Conservation (phyloP, 2,113 vertebrate species). For the Stercorarius parasiticus region DNA sequence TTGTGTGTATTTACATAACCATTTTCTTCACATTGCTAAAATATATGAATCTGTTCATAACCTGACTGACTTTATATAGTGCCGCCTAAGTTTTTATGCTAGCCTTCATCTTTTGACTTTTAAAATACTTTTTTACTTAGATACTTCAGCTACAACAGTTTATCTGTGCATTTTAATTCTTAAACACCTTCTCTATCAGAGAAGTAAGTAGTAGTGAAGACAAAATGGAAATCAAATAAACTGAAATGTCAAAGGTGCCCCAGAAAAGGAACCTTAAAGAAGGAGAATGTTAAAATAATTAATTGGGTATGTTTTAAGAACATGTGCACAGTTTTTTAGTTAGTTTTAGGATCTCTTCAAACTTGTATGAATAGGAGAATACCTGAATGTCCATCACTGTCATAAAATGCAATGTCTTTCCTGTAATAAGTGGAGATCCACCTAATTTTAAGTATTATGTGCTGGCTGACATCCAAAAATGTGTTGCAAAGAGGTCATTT, state of each 20-base stretch:
- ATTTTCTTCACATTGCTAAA: constrained; percentile 83
- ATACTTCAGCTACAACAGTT: constrained; percentile 47
- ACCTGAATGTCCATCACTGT: background rate
- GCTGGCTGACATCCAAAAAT: background rate
- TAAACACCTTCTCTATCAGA: constrained; percentile 35
- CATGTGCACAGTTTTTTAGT: background rate
- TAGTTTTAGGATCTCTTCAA: background rate
- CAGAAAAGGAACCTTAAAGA: background rate
- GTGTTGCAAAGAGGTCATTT: background rate
- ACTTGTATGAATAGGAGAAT: background rate
- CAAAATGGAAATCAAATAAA: constrained; percentile 6
- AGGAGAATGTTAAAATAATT: background rate
- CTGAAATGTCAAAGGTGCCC: background rate
- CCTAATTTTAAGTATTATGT: background rate
- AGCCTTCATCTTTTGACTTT: constrained; percentile 76
- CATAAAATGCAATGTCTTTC: background rate
- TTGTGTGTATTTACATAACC: constrained; percentile 90
- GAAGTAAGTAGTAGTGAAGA: constrained; percentile 45
- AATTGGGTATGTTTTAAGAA: background rate
- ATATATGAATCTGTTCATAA: constrained; percentile 75
- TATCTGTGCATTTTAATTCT: constrained; percentile 57
- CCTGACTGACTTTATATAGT: constrained; percentile 78
- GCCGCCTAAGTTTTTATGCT: constrained; percentile 75
- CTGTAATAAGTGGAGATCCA: background rate
- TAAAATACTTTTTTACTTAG: constrained; percentile 64